Evolutionary conservation across 2,888 invertebrate species (phyloP), one percentile per base, ranked within the genome.

Genomic region (Syritta pipiens): DNA sequence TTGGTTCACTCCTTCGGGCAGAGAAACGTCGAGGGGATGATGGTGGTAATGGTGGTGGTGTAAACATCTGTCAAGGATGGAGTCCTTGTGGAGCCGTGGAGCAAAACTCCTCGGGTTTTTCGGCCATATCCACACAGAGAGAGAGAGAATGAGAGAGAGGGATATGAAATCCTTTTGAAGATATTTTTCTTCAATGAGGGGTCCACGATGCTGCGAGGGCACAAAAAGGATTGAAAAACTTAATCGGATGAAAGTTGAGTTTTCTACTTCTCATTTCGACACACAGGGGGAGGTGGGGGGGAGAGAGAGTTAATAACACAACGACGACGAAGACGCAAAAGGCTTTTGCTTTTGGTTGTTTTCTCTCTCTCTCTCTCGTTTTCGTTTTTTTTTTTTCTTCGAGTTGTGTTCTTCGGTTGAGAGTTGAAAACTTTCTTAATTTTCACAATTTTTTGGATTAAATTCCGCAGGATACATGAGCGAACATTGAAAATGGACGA

Each of bases 21-120:
- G 12, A 20, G 24, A 7, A n/a, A 26, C 24, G 12, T 2, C 20
- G 6, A 4, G 42, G 30, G 6, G 3, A 19, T 20, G 48, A 32
- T 55, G 40, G 24, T 69, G 55, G 60, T 62, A 35, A 62, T 79
- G 59, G 67, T 65, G 59, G 62, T 60, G 74, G 67, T 79, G 79
- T 79, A 79, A 79, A 79, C 79, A 79, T 79, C 79, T 79, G 79
- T 79, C 79, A 67, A 74, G 65, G 35, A 79, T 74, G 24, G 65
- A 67, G 67, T 74, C 49, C 46, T 59, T 46, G 32, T 46, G 76
- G 76, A 76, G 77, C 71, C 77, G 12, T 40, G n/a, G n/a, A 53
- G 37, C 46, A 77, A 5, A 65, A 42, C 57, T 60, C 59, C 59
- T 65, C 5, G 28, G 30, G 67, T 35, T 62, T 62, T 57, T 60